These are phyloP conservation scores for Brachionus koreanus DNA, from an alignment of 1,140 invertebrate genomes.

Conservation along the genomic window DNA sequence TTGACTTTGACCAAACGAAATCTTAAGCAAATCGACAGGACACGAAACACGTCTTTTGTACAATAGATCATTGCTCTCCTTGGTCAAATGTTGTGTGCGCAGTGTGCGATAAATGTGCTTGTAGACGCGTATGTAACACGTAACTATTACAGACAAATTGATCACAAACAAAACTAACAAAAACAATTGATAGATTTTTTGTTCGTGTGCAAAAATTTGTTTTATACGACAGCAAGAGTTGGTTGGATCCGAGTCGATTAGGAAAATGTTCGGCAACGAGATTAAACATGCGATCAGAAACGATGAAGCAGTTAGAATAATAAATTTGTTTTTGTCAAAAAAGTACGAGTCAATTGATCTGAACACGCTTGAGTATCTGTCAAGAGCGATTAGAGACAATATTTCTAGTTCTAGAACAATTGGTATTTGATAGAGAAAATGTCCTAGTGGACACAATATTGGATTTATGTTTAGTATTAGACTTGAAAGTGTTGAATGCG, in stretches of 20 bases:
- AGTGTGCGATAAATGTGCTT: not conserved
- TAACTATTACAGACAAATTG: not conserved
- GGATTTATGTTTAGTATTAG: too few relatives aligned
- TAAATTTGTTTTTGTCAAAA: constrained; percentile 12
- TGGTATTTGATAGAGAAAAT: not conserved
- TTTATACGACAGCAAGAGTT: not conserved
- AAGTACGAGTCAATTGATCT: not conserved
- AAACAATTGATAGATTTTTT: not conserved
- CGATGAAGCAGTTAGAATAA: not conserved
- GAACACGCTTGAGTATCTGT: not conserved
- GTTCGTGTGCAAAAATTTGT: not conserved
- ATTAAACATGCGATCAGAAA: not conserved
- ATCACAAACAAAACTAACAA: not conserved
- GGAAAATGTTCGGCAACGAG: not conserved
- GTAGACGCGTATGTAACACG: not conserved
- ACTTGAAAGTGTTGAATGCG: not conserved
- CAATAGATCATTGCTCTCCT: not conserved
- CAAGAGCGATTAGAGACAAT: not conserved
- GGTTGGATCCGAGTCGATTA: not conserved
- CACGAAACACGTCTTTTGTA: not conserved
- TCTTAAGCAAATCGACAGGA: not conserved
- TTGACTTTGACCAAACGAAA: not conserved
- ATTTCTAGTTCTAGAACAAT: not conserved
- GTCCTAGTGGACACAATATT: not conserved
- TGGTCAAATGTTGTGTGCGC: not conserved